Percentiles rank a stretch among this genome's conserved stretches.
Conservation (phyloP, 2,797 vertebrate genomes). For the Lophius americanus region DNA sequence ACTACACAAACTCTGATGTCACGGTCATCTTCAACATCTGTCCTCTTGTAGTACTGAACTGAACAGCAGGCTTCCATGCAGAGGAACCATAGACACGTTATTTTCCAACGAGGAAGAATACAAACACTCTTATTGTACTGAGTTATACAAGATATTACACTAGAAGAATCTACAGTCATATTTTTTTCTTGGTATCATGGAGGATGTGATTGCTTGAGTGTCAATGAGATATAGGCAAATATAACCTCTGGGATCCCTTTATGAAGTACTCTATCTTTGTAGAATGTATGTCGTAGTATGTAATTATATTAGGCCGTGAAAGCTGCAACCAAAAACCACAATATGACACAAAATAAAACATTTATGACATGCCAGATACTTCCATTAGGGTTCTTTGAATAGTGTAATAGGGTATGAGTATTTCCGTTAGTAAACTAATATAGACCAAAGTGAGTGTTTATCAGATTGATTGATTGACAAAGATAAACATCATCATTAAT, state of each 20-base stretch:
- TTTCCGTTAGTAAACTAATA: neutral
- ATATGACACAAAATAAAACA: neutral
- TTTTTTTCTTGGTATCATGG: conserved; percentile 1
- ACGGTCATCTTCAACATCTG: conserved; percentile 68
- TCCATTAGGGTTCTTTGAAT: neutral
- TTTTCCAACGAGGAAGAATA: conserved; percentile 2
- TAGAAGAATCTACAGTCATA: neutral
- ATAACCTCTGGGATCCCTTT: neutral
- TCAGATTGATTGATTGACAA: neutral
- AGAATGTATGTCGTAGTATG: neutral
- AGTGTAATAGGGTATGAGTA: no score
- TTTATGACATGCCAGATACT: neutral
- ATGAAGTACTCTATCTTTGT: neutral
- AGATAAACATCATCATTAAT: neutral
- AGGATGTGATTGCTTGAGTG: neutral
- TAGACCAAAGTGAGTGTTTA: neutral
- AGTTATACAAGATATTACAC: neutral
- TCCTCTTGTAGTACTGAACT: conserved; percentile 36
- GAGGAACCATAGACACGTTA: neutral
- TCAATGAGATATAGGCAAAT: neutral
- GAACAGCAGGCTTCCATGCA: conserved; percentile 24
- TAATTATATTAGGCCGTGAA: neutral
- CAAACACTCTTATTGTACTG: neutral
- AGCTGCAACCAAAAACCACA: neutral
- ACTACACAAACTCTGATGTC: conserved; percentile 57